Base-by-base conservation (phyloP, 2,888 invertebrate genomes). In the Trachelus troglodyta region DNA sequence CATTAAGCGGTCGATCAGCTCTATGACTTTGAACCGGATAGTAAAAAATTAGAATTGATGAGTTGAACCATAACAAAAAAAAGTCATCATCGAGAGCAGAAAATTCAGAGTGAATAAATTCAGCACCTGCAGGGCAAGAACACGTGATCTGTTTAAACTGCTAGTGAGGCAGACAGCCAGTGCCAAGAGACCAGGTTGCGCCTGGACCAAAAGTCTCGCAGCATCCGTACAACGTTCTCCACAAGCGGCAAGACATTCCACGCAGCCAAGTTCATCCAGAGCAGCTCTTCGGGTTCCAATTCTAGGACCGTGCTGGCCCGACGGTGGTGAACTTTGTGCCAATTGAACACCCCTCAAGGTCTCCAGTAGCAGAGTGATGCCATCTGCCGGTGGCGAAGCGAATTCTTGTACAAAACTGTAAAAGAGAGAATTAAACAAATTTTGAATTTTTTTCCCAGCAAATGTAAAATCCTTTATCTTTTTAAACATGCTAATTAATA, bases 341-440 rank as follows among this genome's bases (percentile, higher is more conserved):
- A 96, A 92, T 89, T 98, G 98, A 75, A 98, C 96, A 76, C 96
- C 96, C 78, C 97, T 94, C 80, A 98, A 93, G 1, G 98, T 95
- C 90, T 97, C 97, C 86, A 98, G 92, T 12, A 98, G 93, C 74
- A 97, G 92, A 9, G 95, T 95, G 3, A 98, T 95, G 12, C 98
- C 98, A 92, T 98, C 97, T 87, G 97, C 94, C 31, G 97, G 97
- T 78, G 97, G 95, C 76, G 96, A 95, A 0, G 97, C 95, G 91
- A 98, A 98, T 92, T 98, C 98, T 92, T 97, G 97, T 12, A 98
- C 96, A 91, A 98, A 98, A 92, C 98, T 98, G 93, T 1, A 92
- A 92, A 77, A 37, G 2, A 33, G 12, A 31, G 12, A 2, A 15
- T 31, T 33, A 71, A 11, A 11, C 1, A 71, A 11, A 30, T 23